phyloP scores from a whole-genome alignment of 2,797 vertebrate species.

The Arremon aurantiirostris region DNA sequence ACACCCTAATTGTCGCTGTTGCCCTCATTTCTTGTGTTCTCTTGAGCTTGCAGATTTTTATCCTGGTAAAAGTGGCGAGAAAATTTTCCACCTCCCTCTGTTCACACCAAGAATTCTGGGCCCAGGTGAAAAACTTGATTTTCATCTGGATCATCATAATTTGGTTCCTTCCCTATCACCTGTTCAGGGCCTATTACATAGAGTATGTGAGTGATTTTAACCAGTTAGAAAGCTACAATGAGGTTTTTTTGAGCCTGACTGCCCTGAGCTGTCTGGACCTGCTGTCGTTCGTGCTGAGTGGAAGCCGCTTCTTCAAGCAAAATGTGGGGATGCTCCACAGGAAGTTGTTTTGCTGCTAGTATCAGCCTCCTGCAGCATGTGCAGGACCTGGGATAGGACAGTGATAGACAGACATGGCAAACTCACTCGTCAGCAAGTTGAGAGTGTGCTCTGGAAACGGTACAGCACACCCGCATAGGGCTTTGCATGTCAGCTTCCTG shows the following conservation, averaged over 20 bases:
- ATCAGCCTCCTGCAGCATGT: fast-evolving
- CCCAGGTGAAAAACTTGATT: constrained; percentile 85
- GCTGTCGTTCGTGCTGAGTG: constrained; percentile 82
- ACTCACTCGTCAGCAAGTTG: neutral
- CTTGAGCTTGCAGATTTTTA: constrained; percentile 76
- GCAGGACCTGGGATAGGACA: fast-evolving
- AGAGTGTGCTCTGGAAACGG: neutral
- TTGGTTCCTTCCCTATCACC: constrained; percentile 88
- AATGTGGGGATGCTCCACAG: constrained; percentile 36
- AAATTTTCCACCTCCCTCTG: constrained; percentile 67
- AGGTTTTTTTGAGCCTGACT: constrained; percentile 87
- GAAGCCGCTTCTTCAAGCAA: constrained; percentile 66
- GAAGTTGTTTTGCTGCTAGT: constrained; percentile 48
- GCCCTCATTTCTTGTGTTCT: constrained; percentile 65
- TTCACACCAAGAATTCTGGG: constrained; percentile 87
- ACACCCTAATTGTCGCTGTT: constrained; percentile 66
- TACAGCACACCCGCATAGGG: fast-evolving
- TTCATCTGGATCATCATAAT: constrained; percentile 86
- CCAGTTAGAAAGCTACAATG: constrained; percentile 74
- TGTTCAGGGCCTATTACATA: constrained; percentile 85
- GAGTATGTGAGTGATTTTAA: fast-evolving
- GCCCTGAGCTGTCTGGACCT: constrained; percentile 88
- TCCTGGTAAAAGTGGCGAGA: constrained; percentile 70
- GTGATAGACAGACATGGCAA: neutral
- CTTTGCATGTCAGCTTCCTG: neutral